Base-by-base conservation (phyloP, 1,140 invertebrate species). In the Capitella teleta region DNA sequence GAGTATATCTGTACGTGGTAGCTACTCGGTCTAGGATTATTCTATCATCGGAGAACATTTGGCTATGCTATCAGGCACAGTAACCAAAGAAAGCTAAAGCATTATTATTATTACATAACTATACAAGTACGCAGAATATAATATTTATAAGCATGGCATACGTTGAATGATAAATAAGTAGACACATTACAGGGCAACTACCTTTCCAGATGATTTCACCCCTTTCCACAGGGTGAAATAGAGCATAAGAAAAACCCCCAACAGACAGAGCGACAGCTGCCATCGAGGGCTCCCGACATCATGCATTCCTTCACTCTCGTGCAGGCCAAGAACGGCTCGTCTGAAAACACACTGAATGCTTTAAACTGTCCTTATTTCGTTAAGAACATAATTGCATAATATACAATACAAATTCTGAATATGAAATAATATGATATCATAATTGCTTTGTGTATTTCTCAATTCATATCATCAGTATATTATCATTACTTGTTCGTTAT, bases 201-300 rank as follows among this genome's bases (percentile, higher is more conserved):
- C 87, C 79, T 97, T 98, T 51, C 94, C 94, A 21, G 91, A 86
- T 67, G 87, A 93, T 56, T 88, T 82, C 0, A 97, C 90, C 0
- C 94, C 94, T 70, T 97, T 97, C 93, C 93, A 98, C 21, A 98
- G 78, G 0, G 91, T 93, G 76, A 98, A 97, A 70, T 97, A 98
- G 45, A 96, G 91, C 24, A 95, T 77, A 26, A 92, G 73, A 68
- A 95, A 97, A 18, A 97, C 91, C 0, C 85, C 78, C 50, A 92
- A 81, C 1, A 97, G 81, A 60, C 91, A 95, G 3, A 93, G 72
- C 0, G 87, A 87, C 16, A 98, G 73, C 3, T 87, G 84, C 61
- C 84, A 86, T 69, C 93, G 18, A 21, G 52, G 49, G 10, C 24
- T 14, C 5, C 69, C 69, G 0, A 72, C 49, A 43, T 69, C 55